Base-by-base conservation (phyloP, 2,113 vertebrate species). In the Macroglossus sobrinus region DNA sequence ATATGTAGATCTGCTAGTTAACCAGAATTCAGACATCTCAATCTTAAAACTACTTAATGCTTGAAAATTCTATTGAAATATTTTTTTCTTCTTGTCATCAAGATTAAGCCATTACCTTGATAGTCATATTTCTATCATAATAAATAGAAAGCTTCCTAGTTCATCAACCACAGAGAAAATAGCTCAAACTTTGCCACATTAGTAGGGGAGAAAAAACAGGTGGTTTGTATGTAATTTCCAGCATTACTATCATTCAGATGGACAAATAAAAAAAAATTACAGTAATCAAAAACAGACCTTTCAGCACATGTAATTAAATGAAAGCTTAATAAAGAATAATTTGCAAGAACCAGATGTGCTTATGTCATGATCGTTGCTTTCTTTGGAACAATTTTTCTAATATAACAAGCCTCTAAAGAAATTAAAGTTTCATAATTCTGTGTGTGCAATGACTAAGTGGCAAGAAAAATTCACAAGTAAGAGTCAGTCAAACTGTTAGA, bases 351-450 rank as follows among this genome's bases (percentile, higher is more conserved):
- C 99, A 99, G 99, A 99, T 99, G 98, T 98, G 98, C 98, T 98
- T 98, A 99, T 98, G 98, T 99, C 99, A 99, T 98, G 98, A 98
- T 97, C 98, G 97, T 99, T 99, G 98, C 99, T 99, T 99, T 99
- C 98, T 98, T 99, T 99, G 99, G 99, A 99, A 96, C 97, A 98
- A 97, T 98, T 98, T 99, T 98, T 98, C 98, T 98, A 98, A 98
- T 98, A 97, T 98, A 98, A 98, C 98, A 98, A 98, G 98, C 97
- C 98, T 98, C 97, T 97, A 98, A 98, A 98, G 99, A 99, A 98
- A 99, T 98, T 98, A 98, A 99, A 99, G 98, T 98, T 99, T 98
- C 98, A 98, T 97, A 98, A 98, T 98, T 98, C 98, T 98, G 89
- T 85, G 97, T 97, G 97, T 97, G 97, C 98, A 97, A 97, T 98